phyloP scores from a whole-genome alignment of 2,797 vertebrate genomes.

The Merluccius polli region DNA sequence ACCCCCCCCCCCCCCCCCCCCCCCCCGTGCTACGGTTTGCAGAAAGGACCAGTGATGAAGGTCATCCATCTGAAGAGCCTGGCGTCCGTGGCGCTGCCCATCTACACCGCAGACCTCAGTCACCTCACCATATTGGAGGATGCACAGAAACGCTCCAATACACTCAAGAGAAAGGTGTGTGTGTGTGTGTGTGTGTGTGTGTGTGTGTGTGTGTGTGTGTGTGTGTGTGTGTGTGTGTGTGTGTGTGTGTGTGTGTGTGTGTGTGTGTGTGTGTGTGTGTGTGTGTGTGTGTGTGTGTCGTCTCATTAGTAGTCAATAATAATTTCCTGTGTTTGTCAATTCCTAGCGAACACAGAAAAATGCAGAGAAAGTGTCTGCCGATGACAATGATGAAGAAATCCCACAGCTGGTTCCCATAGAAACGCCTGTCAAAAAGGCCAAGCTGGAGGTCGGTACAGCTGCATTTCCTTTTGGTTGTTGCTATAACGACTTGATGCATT shows the following conservation, averaged over 20 bases:
- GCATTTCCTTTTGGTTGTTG: not conserved
- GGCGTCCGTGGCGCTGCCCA: conserved; percentile 82
- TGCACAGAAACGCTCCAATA: not conserved
- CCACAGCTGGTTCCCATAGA: conserved; percentile 70
- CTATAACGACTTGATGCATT: not conserved
- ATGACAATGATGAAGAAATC: conserved; percentile 61
- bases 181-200: too few relatives aligned
- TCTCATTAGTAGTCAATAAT: conserved; percentile 11
- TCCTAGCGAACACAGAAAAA: not conserved
- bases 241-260: too few relatives aligned
- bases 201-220: too few relatives aligned
- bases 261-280: too few relatives aligned
- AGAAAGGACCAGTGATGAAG: conserved; percentile 88
- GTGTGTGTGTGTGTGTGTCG: too few relatives aligned
- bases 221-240: too few relatives aligned
- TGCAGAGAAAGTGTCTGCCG: not conserved
- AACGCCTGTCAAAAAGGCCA: conserved; percentile 63
- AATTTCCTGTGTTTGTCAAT: not conserved
- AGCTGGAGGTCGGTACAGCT: conserved; percentile 60
- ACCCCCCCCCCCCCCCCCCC: too few relatives aligned
- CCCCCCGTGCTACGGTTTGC: conserved; percentile 22
- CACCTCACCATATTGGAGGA: conserved; percentile 54
- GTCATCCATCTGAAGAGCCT: conserved; percentile 88
- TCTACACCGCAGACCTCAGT: conserved; percentile 79
- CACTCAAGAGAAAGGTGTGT: conserved; percentile 40